phyloP scores from a whole-genome alignment of 2,113 vertebrate genomes.

The Hemiprocne comata region DNA sequence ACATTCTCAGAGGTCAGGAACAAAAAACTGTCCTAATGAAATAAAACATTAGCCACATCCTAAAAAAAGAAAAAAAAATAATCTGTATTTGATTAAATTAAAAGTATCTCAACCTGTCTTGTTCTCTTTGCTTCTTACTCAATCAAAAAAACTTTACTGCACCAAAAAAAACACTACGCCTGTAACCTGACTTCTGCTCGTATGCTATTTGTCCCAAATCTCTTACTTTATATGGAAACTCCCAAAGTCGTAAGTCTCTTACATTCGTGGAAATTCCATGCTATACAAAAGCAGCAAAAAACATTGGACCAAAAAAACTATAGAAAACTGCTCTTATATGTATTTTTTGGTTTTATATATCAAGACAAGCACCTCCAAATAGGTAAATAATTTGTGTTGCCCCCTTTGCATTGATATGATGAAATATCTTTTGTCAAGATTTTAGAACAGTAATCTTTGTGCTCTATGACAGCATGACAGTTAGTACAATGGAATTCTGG shows the following conservation, averaged over 20 bases:
- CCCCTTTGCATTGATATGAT: background rate
- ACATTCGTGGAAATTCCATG: background rate
- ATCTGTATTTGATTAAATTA: background rate
- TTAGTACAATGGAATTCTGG: background rate
- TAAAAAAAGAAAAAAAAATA: background rate
- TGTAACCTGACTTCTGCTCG: background rate
- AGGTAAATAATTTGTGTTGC: background rate
- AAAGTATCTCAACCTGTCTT: background rate
- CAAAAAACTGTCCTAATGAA: background rate
- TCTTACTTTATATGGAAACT: background rate
- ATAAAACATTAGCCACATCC: background rate
- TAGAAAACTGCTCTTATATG: background rate
- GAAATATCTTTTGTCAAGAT: background rate
- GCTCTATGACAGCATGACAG: background rate
- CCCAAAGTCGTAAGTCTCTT: background rate
- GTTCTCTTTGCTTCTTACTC: background rate
- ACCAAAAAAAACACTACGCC: background rate
- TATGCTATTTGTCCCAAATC: background rate
- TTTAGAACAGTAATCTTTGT: constrained; percentile 23
- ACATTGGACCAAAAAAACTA: background rate
- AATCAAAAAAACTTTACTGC: background rate
- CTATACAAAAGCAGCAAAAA: background rate
- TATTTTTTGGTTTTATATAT: background rate
- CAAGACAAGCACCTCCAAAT: background rate
- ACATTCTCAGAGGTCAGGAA: background rate